Percentiles rank a stretch among this genome's conserved stretches.
phyloP scores from a whole-genome alignment of 2,888 invertebrate genomes.

The Ferdinandea cuprea region DNA sequence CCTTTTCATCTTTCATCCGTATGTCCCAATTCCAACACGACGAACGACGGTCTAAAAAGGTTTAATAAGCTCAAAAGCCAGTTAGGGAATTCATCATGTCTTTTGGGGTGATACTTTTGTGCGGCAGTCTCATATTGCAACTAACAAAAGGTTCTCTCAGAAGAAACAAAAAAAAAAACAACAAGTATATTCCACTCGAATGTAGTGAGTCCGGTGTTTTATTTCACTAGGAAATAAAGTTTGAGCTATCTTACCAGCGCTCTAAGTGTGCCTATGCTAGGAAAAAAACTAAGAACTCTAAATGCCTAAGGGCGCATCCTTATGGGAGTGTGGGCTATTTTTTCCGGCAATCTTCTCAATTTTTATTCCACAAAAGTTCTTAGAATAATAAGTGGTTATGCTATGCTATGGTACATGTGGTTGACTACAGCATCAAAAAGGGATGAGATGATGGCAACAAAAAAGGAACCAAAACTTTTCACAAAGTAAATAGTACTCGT shows the following conservation, averaged over 20 bases:
- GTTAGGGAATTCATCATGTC: conserved; percentile 43
- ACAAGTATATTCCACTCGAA: conserved; percentile 2
- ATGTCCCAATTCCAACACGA: background rate
- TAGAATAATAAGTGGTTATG: conserved; percentile 50
- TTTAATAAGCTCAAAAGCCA: conserved; percentile 45
- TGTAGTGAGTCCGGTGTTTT: background rate
- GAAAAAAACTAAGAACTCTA: conserved; percentile 1
- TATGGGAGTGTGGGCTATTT: conserved; percentile 19
- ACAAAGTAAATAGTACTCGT: conserved; percentile 49
- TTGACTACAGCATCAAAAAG: conserved; percentile 19
- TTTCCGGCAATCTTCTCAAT: conserved; percentile 42
- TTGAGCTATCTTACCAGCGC: background rate
- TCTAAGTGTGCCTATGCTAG: background rate
- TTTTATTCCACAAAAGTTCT: conserved; percentile 49
- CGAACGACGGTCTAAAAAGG: conserved; percentile 15
- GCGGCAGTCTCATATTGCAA: background rate
- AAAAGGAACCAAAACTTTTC: conserved; percentile 53
- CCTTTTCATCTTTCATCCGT: no score
- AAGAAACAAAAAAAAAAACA: background rate
- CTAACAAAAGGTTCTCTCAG: background rate
- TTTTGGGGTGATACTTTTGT: background rate
- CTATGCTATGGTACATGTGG: conserved; percentile 35
- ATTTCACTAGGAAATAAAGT: background rate
- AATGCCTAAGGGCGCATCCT: conserved; percentile 25
- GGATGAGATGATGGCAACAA: conserved; percentile 6